A percentile compares a stretch with the other conserved stretches of the same genome.
phyloP scores from a whole-genome alignment of 2,797 vertebrate genomes.

The Chlorospingus semifuscus region DNA sequence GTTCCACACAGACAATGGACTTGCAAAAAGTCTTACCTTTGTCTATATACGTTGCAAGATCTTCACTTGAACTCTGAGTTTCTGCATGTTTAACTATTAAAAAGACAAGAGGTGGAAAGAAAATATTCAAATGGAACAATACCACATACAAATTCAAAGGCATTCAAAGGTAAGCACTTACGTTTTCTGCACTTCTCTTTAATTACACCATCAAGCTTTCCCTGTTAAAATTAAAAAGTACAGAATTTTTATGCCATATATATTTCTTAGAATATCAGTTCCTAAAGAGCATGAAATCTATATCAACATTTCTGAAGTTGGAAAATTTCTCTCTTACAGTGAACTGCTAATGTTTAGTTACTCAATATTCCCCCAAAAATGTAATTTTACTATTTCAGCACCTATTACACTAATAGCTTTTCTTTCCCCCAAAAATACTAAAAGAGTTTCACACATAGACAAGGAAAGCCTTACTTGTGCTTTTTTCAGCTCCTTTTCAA shows the following conservation, averaged over 20 bases:
- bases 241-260: not conserved
- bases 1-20: not conserved
- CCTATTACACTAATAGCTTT: not conserved
- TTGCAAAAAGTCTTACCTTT: slow-evolving; percentile 81
- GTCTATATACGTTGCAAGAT: slow-evolving; percentile 78
- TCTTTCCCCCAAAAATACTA: not conserved
- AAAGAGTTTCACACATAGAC: not conserved
- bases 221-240: slow-evolving; percentile 72
- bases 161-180: slow-evolving; percentile 61
- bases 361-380: not conserved
- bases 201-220: slow-evolving; percentile 78
- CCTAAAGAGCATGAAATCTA: not conserved
- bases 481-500: slow-evolving; percentile 85
- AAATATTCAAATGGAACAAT: not conserved
- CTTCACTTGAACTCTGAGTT: slow-evolving; percentile 78
- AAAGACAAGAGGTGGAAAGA: not conserved
- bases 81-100: slow-evolving; percentile 80
- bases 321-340: not conserved
- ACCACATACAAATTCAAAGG: not conserved
- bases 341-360: not conserved
- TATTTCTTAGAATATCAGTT: not conserved
- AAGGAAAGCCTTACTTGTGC: slow-evolving; percentile 71
- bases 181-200: slow-evolving; percentile 81
- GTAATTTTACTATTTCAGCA: not conserved
- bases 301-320: not conserved